Evolutionary conservation across 2,888 invertebrate species (phyloP).

Genomic region (Atrina japonica): DNA sequence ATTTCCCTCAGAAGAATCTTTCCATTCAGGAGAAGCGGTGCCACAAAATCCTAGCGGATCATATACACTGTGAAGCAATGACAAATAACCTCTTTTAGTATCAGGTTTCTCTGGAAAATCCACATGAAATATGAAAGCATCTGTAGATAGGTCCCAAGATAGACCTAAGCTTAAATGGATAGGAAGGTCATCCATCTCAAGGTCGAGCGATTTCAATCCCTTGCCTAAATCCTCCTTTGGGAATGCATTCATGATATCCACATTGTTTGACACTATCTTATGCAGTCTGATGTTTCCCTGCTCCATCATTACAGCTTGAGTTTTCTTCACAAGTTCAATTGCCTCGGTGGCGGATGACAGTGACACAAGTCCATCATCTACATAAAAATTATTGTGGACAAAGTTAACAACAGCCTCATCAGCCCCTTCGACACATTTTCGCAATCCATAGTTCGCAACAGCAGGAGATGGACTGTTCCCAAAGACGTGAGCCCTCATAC

Average conservation of each 20-base stretch:
- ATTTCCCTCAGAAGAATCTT: conserved; percentile 9
- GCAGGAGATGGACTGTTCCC: conserved; percentile 45
- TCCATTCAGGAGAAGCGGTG: conserved; percentile 22
- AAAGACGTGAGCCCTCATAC: conserved; percentile 45
- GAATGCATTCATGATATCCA: conserved; percentile 27
- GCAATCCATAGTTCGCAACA: conserved; percentile 34
- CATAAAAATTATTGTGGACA: conserved; percentile 36
- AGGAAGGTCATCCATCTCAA: conserved; percentile 21
- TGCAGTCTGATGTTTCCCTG: conserved; percentile 31
- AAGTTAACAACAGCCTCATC: conserved; percentile 27
- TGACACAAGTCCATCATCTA: conserved; percentile 38
- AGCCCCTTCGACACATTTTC: background rate
- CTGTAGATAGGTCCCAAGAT: conserved; percentile 16
- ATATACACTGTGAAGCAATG: conserved; percentile 24
- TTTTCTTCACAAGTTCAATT: conserved; percentile 26
- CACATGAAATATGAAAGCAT: conserved; percentile 17
- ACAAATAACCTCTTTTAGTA: conserved; percentile 19
- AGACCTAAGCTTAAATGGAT: conserved; percentile 21
- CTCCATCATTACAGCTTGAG: conserved; percentile 8
- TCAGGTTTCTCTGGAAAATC: conserved; percentile 4
- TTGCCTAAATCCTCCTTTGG: conserved; percentile 19
- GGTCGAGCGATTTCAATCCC: conserved; percentile 5
- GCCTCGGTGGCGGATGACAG: conserved; percentile 18
- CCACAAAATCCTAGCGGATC: conserved; percentile 42
- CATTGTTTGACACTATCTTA: conserved; percentile 21